Base-by-base conservation (phyloP, 1,140 invertebrate genomes). In the Popillia japonica region DNA sequence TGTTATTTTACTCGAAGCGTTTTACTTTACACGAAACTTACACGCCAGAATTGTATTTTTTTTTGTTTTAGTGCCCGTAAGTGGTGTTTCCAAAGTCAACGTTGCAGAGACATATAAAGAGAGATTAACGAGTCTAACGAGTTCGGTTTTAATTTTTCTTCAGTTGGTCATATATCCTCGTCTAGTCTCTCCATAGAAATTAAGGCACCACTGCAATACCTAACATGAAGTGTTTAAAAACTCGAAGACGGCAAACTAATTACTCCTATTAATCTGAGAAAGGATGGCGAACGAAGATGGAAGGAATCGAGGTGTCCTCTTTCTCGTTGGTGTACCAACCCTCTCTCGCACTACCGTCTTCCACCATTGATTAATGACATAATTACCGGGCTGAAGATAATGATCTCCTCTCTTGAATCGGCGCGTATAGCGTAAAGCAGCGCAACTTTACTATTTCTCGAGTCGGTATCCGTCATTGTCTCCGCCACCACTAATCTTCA, bases 371-470 rank as follows among this genome's bases (percentile, higher is more conserved):
- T 79, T 79, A 79, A 79, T 79, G 78, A 75, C 78, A 79, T 79
- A 79, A 79, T 79, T 79, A 79, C 78, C 78, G 61, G 68, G 76
- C 75, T 22, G 27, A 41, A 77, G 78, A 79, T 79, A 79, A 79
- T 79, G 73, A 79, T 79, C 78, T 64, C 42, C 11, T 76, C 77
- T 79, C 78, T 79, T 73, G 77, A 74, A 79, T 79, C 74, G 48
- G 22, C 20, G 61, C 48, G 17, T 55, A 55, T 55, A 55, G 14
- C 48, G 48, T 55, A 55, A 55, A 55, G 48, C 11, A 55, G 48
- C 7, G 17, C 48, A 55, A 55, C 48, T 55, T 34, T 55, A 55
- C 48, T 55, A 55, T 55, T 55, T 17, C 48, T 55, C 48, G 48
- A 17, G 48, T 55, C 48, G 48, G 48, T 55, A 55, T 55, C 48